phyloP scores from a whole-genome alignment of 2,888 invertebrate species.

The Dione juno region DNA sequence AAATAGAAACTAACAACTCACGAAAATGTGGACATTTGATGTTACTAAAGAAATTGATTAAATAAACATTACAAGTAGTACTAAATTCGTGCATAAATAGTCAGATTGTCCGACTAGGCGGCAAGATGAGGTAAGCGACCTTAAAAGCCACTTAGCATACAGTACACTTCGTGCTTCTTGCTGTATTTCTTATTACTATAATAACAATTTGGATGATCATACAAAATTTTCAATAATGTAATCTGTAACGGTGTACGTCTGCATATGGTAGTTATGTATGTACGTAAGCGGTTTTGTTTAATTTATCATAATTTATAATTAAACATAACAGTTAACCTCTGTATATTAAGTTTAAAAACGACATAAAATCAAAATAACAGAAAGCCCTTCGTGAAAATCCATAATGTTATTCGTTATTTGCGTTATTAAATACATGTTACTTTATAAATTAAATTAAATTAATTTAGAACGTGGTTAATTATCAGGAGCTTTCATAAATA shows the following conservation, averaged over 20 bases:
- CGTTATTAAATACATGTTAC: not conserved
- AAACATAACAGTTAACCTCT: not conserved
- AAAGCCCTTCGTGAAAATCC: not conserved
- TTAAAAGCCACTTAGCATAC: conserved; percentile 79
- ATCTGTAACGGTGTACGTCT: not conserved
- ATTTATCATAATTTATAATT: too few relatives aligned
- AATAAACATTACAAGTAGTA: conserved; percentile 60
- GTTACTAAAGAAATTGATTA: conserved; percentile 55
- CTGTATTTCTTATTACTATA: conserved; percentile 76
- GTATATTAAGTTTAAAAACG: not conserved
- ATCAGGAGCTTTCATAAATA: not conserved
- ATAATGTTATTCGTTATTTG: too few relatives aligned
- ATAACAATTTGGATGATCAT: conserved; percentile 63
- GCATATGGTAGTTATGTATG: conserved; percentile 19
- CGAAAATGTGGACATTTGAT: conserved; percentile 30
- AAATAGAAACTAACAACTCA: conserved; percentile 14
- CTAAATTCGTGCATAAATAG: conserved; percentile 67
- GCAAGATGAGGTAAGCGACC: conserved; percentile 80
- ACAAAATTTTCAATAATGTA: not conserved
- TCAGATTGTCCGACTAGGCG: conserved; percentile 61
- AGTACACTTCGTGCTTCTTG: conserved; percentile 63
- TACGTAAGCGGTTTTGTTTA: too few relatives aligned
- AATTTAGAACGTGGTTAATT: not conserved
- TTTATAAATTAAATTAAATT: not conserved
- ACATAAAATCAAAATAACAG: not conserved